Evolutionary conservation across 2,113 vertebrate genomes (phyloP).

Genomic region (Myrmophylax atrothorax): DNA sequence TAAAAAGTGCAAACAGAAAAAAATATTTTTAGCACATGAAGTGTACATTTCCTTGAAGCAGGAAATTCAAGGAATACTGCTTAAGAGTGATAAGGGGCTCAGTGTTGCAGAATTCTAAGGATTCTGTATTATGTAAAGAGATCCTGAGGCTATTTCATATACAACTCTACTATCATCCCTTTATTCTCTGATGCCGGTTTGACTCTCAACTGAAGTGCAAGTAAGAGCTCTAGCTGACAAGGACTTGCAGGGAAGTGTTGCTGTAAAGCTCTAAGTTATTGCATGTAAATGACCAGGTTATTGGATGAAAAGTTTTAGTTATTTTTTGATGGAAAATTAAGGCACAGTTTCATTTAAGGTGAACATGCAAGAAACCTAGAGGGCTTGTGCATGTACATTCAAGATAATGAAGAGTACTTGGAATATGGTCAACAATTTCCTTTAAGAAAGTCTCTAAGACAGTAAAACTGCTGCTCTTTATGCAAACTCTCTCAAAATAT

Average conservation of each 20-base stretch:
- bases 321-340: neutral
- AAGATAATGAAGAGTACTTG: neutral
- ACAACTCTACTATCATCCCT: neutral
- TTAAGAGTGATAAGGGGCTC: neutral
- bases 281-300: neutral
- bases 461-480: neutral
- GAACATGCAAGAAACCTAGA: neutral
- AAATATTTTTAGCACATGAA: neutral
- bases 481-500: neutral
- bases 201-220: neutral
- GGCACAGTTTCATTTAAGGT: neutral
- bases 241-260: neutral
- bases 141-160: neutral
- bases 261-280: neutral
- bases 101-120: neutral
- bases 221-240: neutral
- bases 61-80: neutral
- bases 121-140: neutral
- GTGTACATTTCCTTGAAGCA: neutral
- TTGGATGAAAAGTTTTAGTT: neutral
- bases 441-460: neutral
- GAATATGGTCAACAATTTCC: neutral
- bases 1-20: neutral
- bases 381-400: neutral
- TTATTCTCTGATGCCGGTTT: neutral